These are phyloP conservation scores for Taurulus bubalis DNA, from an alignment of 2,113 vertebrate species.

Conservation along the genomic window DNA sequence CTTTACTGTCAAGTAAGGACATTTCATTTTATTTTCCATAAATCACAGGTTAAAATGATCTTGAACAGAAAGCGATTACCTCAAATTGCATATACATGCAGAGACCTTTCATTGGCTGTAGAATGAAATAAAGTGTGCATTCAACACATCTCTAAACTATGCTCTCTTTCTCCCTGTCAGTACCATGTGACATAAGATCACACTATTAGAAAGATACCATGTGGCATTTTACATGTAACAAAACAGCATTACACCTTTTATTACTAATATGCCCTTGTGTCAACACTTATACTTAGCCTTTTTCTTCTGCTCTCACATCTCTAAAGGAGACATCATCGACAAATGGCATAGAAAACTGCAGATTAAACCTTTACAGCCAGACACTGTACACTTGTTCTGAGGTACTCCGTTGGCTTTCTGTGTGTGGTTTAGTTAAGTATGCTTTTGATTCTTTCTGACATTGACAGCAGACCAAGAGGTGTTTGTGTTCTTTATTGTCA, in stretches of 20 bases:
- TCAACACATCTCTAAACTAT: background rate
- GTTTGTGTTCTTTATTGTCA: slow-evolving; percentile 56
- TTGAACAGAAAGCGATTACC: slow-evolving; percentile 14
- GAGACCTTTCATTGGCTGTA: background rate
- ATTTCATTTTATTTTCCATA: background rate
- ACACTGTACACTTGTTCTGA: background rate
- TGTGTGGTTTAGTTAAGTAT: slow-evolving; percentile 9
- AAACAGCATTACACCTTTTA: slow-evolving; percentile 16
- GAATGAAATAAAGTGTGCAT: slow-evolving; percentile 8
- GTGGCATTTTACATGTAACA: slow-evolving; percentile 18
- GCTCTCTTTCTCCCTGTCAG: background rate
- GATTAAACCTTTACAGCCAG: slow-evolving; percentile 10
- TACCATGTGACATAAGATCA: slow-evolving; percentile 4
- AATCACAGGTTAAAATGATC: background rate
- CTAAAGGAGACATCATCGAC: background rate
- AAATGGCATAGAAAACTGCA: slow-evolving; percentile 18
- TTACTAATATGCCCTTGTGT: slow-evolving; percentile 21
- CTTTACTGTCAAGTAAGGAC: background rate
- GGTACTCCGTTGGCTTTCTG: slow-evolving; percentile 21
- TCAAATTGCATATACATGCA: slow-evolving; percentile 21
- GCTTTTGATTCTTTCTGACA: slow-evolving; percentile 32
- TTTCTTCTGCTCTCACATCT: slow-evolving; percentile 6
- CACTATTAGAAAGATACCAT: background rate
- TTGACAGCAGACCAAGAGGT: slow-evolving; percentile 32
- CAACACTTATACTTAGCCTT: background rate